Evolutionary conservation across 1,140 invertebrate species (phyloP), one percentile per base, ranked within the genome.

Genomic region (Pristionchus pacificus): DNA sequence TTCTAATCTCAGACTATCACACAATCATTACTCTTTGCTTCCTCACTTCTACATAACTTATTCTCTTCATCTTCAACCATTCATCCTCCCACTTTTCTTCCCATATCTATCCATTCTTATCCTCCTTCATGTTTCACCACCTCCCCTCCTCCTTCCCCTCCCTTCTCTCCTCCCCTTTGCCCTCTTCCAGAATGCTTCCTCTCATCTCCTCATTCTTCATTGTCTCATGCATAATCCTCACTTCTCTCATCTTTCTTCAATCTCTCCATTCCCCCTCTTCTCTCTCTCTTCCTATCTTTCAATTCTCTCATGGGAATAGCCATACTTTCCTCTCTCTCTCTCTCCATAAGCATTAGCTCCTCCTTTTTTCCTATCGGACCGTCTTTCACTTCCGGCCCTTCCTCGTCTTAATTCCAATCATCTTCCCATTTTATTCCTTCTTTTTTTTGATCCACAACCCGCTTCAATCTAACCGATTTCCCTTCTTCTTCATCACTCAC

Each of bases 361-460:
- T 57, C 65, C 59, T 66, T 57, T 66, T 57, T 57, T 58, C 38
- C 49, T 57, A 38, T 66, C 65, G 65, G 49, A 38, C 65, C 57
- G 57, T 58, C 57, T 66, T 66, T 66, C 49, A 66, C 59, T 66
- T 66, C 59, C 65, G 59, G 59, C 65, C 49, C 65, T 58, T 57
- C 57, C 65, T 55, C n/a, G n/a, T n/a, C n/a, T n/a, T n/a, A n/a
- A n/a, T n/a, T n/a, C n/a, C n/a, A n/a, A n/a, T n/a, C n/a, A n/a
- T n/a, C n/a, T n/a, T n/a, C n/a, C n/a, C n/a, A n/a, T n/a, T n/a
- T n/a, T n/a, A n/a, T n/a, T n/a, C n/a, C n/a, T n/a, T n/a, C n/a
- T n/a, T n/a, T n/a, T n/a, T n/a, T n/a, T n/a, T n/a, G n/a, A n/a
- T n/a, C n/a, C n/a, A n/a, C n/a, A n/a, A n/a, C n/a, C n/a, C n/a